Conservation (phyloP, 64 coral and sea anemone genomes). For the Stylophora pistillata region DNA sequence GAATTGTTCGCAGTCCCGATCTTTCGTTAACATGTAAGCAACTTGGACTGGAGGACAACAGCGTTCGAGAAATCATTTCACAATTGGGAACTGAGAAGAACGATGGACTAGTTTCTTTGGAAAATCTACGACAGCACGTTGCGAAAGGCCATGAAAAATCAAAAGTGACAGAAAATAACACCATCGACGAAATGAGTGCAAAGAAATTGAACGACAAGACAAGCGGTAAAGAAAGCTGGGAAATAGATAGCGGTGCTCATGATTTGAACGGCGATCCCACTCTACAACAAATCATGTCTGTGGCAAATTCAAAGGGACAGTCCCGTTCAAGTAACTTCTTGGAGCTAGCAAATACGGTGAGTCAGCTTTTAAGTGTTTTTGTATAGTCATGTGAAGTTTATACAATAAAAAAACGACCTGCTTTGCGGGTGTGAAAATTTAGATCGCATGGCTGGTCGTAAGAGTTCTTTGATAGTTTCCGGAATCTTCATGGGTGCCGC, state of each 20-base stretch:
- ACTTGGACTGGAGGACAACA: constrained; percentile 1
- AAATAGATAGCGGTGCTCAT: constrained; percentile 66
- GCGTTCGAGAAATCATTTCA: constrained; percentile 9
- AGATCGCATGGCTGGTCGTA: constrained; percentile 21
- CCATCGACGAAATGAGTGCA: constrained; percentile 12
- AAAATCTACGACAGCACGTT: constrained; percentile 13
- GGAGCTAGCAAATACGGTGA: constrained; percentile 72
- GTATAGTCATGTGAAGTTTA: background rate
- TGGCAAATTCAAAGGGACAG: constrained; percentile 62
- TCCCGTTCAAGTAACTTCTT: constrained; percentile 64
- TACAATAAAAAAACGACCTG: background rate
- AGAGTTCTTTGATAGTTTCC: constrained; percentile 23
- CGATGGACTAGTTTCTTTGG: constrained; percentile 13
- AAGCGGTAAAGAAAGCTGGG: constrained; percentile 51
- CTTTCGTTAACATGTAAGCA: constrained; percentile 35
- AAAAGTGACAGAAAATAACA: constrained; percentile 3
- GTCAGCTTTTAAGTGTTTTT: background rate
- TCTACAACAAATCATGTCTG: constrained; percentile 65
- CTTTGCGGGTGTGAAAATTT: constrained; percentile 32
- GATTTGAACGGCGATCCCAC: constrained; percentile 56
- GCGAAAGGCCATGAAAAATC: constrained; percentile 19
- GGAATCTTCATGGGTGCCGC: constrained; percentile 7
- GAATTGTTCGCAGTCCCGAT: constrained; percentile 37
- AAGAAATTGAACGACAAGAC: constrained; percentile 56
- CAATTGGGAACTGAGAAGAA: constrained; percentile 24